phyloP scores from a whole-genome alignment of 2,113 vertebrate species.

The Dromiciops gliroides region DNA sequence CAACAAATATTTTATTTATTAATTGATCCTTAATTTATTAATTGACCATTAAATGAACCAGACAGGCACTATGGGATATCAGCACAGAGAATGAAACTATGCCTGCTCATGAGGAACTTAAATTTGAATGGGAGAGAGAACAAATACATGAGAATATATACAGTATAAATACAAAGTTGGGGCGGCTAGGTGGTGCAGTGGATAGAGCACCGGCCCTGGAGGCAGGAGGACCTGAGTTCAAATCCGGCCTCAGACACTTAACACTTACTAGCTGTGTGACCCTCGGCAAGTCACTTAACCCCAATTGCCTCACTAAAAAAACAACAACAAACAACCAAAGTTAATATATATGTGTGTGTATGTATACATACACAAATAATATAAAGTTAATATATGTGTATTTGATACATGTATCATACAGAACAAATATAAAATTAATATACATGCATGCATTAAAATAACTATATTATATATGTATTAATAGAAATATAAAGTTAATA shows the following conservation, averaged over 20 bases:
- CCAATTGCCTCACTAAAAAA: no score
- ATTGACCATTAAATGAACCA: background rate
- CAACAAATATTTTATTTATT: background rate
- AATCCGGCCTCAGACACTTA: no score
- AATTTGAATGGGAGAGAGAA: background rate
- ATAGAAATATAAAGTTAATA: background rate
- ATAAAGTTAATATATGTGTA: background rate
- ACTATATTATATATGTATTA: background rate
- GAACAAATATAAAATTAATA: background rate
- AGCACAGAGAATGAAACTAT: background rate
- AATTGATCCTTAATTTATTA: no score
- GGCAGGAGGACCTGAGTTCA: no score
- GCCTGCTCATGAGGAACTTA: background rate
- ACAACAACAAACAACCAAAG: no score
- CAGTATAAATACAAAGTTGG: background rate
- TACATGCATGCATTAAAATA: background rate
- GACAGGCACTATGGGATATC: background rate
- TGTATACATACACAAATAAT: background rate
- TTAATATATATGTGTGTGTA: no score
- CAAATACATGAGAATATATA: background rate
- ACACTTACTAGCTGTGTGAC: no score
- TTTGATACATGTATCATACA: background rate
- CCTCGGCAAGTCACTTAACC: no score
- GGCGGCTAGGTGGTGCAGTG: no score
- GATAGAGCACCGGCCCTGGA: no score